Evolutionary conservation across 2,113 vertebrate genomes (phyloP).

Genomic region (Chaetorhynchus papuensis): DNA sequence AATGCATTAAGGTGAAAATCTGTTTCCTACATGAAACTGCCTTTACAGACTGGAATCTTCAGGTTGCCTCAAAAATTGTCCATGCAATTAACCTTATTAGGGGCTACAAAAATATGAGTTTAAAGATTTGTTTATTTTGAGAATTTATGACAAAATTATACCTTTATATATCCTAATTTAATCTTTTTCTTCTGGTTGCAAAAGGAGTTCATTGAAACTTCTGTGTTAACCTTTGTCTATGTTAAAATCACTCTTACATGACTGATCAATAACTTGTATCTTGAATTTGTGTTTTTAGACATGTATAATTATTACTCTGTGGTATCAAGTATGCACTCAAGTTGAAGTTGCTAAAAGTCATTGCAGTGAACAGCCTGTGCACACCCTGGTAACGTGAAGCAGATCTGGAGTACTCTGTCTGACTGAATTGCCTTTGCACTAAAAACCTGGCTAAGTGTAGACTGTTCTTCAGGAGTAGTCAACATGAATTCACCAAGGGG

Average conservation of each 20-base stretch:
- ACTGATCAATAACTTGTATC: neutral
- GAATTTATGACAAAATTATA: neutral
- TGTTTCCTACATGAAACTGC: neutral
- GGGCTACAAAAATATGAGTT: neutral
- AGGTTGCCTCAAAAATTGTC: neutral
- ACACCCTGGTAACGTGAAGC: neutral
- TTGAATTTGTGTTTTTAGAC: neutral
- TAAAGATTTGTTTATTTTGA: neutral
- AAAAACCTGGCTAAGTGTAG: neutral
- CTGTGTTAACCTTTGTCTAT: neutral
- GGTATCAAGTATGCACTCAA: neutral
- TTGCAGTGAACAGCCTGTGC: neutral
- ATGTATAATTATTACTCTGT: neutral
- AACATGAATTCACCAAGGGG: neutral
- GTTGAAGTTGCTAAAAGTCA: neutral
- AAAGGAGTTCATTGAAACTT: neutral
- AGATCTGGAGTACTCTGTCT: neutral
- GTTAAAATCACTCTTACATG: neutral
- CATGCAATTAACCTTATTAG: neutral
- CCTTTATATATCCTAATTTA: neutral
- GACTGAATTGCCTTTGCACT: neutral
- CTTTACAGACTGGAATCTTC: neutral
- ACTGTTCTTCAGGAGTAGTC: neutral
- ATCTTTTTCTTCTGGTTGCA: neutral
- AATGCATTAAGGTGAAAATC: neutral